A percentile compares a stretch with the other conserved stretches of the same genome.
These are phyloP conservation scores for Apocrypta bakeri DNA, from an alignment of 1,140 invertebrate genomes.

Conservation along the genomic window DNA sequence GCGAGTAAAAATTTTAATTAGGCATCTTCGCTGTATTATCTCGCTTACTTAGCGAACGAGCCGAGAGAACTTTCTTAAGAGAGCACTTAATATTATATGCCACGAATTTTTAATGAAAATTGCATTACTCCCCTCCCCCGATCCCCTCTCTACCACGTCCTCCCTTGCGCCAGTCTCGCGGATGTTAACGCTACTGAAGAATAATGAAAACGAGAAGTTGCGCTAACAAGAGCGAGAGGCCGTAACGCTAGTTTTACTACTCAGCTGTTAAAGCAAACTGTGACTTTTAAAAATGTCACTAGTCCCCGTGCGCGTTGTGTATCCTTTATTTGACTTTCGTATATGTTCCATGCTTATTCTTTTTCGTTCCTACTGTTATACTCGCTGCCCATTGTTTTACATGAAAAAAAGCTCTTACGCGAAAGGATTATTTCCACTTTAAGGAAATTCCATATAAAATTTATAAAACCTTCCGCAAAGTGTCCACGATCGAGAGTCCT, in stretches of 20 bases:
- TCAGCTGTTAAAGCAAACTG: slow-evolving; percentile 5
- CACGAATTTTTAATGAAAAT: slow-evolving; percentile 40
- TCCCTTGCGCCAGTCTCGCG: no score
- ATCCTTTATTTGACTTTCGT: background rate
- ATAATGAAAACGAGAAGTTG: slow-evolving; percentile 28
- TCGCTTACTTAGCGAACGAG: slow-evolving; percentile 1
- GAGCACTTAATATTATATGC: slow-evolving; percentile 29
- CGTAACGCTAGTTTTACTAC: slow-evolving; percentile 4
- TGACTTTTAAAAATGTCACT: background rate
- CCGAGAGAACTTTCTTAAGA: slow-evolving; percentile 18
- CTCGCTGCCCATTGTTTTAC: background rate
- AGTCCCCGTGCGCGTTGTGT: background rate
- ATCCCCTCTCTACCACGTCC: no score
- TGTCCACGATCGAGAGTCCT: no score
- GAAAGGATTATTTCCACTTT: no score
- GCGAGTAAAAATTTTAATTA: slow-evolving; percentile 30
- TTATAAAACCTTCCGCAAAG: no score
- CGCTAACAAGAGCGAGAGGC: background rate
- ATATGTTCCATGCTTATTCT: background rate
- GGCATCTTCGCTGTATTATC: slow-evolving; percentile 1
- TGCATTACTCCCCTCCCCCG: background rate
- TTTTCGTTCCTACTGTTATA: background rate
- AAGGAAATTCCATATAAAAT: no score
- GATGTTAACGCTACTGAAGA: slow-evolving; percentile 15
- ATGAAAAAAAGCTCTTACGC: no score